Evolutionary conservation across 2,113 vertebrate species (phyloP).

Genomic region (Xenopus tropicalis): UCB_Xtro_10.0 CM004450.2:111090001-111090500

Average conservation of each 20-base stretch:
- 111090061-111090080: no score
- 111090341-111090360: constrained; percentile 98
- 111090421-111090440: constrained; percentile 98
- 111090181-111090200: no score
- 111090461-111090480: constrained; percentile 95
- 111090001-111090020: no score
- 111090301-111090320: constrained; percentile 91
- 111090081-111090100: no score
- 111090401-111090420: constrained; percentile 95
- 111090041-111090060: no score
- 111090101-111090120: no score
- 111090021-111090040: no score
- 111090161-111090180: no score
- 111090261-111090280: constrained; percentile 60
- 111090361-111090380: constrained; percentile 98
- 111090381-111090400: constrained; percentile 96
- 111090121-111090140: no score
- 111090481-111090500: constrained; percentile 98
- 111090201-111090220: background rate
- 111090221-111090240: constrained; percentile 14
- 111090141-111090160: no score
- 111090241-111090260: constrained; percentile 40
- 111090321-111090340: constrained; percentile 98
- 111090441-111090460: constrained; percentile 99
- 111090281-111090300: constrained; percentile 94